A percentile compares a stretch with the other conserved stretches of the same genome.
Evolutionary conservation across 2,113 vertebrate species (phyloP).

Genomic region (Aegypius monachus): DNA sequence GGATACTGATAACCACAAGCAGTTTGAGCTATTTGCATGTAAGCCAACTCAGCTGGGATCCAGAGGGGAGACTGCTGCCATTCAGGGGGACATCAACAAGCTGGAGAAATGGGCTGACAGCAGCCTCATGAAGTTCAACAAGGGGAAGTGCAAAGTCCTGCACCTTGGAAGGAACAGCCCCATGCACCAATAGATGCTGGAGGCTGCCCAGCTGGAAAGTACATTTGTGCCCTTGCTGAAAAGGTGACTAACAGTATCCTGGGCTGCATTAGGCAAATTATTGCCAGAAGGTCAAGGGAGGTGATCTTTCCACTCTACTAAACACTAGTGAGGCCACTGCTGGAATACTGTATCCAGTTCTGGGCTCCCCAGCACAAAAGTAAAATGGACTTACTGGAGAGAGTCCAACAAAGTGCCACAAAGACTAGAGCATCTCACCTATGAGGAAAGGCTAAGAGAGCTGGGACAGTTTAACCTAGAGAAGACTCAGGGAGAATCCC

Average conservation of each 20-base stretch:
- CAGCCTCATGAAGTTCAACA: background rate
- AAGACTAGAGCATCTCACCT: background rate
- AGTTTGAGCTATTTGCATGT: background rate
- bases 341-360: background rate
- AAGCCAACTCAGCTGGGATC: background rate
- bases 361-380: background rate
- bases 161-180: background rate
- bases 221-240: background rate
- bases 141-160: background rate
- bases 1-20: background rate
- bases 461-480: background rate
- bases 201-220: background rate
- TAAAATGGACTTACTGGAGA: background rate
- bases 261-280: background rate
- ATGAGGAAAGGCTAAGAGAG: background rate
- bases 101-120: background rate
- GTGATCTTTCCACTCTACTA: background rate
- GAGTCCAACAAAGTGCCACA: background rate
- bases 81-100: background rate
- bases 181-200: background rate
- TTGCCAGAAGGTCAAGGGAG: background rate
- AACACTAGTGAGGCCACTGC: background rate
- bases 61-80: background rate
- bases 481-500: background rate
- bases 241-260: background rate